These are phyloP conservation scores for Zhuqinia jingwanae DNA, from an alignment of 2,888 invertebrate species.

Conservation along the genomic window DNA sequence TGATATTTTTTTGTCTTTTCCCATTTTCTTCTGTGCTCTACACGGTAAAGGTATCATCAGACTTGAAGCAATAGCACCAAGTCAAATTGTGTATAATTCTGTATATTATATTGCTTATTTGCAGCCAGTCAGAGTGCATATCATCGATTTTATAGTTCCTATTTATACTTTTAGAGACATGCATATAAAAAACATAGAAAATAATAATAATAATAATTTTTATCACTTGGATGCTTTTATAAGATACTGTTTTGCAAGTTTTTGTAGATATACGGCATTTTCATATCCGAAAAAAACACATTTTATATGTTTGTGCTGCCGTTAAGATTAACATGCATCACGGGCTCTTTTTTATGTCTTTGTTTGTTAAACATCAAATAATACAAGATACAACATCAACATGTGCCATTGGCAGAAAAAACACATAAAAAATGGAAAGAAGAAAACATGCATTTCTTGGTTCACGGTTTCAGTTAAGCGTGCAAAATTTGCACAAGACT, in stretches of 20 bases:
- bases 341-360: conserved; percentile 56
- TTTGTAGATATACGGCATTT: too few species aligned
- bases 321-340: conserved; percentile 56
- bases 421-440: conserved; percentile 15
- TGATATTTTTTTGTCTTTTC: conserved; percentile 5
- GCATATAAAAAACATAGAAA: too few species aligned
- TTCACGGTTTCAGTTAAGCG: conserved; percentile 31
- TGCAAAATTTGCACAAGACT: conserved; percentile 3
- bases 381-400: too few species aligned
- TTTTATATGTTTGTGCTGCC: neutral
- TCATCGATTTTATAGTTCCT: neutral
- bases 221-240: too few species aligned
- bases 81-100: conserved; percentile 13
- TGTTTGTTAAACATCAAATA: conserved; percentile 54
- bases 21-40: neutral
- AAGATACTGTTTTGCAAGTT: too few species aligned
- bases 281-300: too few species aligned
- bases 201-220: too few species aligned
- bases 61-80: too few species aligned
- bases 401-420: conserved; percentile 61
- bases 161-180: too few species aligned
- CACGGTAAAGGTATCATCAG: conserved; percentile 5
- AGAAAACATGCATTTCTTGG: conserved; percentile 18
- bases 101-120: neutral
- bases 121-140: neutral